Evolutionary conservation across 2,113 vertebrate genomes (phyloP), one percentile per base, ranked within the genome.

Genomic region (Caretta caretta): DNA sequence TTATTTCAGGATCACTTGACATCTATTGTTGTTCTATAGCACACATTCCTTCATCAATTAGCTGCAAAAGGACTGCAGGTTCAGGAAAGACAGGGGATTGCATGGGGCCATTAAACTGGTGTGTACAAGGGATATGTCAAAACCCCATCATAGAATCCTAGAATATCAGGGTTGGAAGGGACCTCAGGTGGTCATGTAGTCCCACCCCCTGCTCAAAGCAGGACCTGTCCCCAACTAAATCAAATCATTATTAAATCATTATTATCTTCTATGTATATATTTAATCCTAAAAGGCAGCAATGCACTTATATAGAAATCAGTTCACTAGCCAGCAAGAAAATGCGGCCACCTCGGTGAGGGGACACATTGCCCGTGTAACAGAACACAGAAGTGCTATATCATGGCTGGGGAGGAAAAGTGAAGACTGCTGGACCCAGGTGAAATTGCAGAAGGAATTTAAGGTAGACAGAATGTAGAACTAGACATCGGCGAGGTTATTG

Each of bases 321-420:
- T 20, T 9, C 4, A 38, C 46, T n/a, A 65, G 53, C 3, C 25
- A 83, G 51, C 20, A 2, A 12, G 16, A 90, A 94, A 48, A 46
- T 13, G 3, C 17, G 87, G 13, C 19, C 56, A 27, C 6, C 2
- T 90, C 38, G 19, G 16, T 7, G 38, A 2, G 78, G 50, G 25
- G 48, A 72, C 5, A 11, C 27, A 50, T 8, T 5, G 1, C 0
- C 1, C 20, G 50, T 83, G 50, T 38, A 1, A 0, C 3, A 75
- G 54, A 85, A 87, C 49, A 29, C 3, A 69, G 51, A 81, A 86
- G 81, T 79, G 69, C 4, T 4, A 2, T 79, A 54, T 46, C 8
- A 29, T 3, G 12, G 12, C 24, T 59, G 0, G 42, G 51, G 19
- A 31, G 59, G 24, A 91, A 94, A 93, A 94, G 5, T 54, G 75